phyloP scores from a whole-genome alignment of 2,888 invertebrate species.

The Anagyrus pseudococci region DNA sequence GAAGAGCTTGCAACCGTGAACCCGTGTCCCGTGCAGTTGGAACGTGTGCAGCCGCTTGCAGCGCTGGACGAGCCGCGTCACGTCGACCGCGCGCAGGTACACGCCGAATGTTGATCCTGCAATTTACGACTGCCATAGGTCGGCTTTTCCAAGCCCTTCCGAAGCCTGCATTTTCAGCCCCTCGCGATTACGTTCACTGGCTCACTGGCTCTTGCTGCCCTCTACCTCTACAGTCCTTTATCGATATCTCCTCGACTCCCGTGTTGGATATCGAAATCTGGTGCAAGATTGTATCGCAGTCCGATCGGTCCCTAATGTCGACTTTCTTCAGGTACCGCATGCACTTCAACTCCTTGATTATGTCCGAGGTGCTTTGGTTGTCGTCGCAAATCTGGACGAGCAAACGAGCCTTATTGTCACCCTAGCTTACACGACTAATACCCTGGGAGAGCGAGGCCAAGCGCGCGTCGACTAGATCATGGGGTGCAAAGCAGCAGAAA shows the following conservation, averaged over 20 bases:
- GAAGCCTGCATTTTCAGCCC: too few relatives aligned
- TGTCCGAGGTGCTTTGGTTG: constrained; percentile 40
- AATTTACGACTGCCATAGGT: constrained; percentile 4
- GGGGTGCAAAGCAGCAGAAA: too few relatives aligned
- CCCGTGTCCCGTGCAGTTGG: constrained; percentile 44
- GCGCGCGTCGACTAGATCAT: too few relatives aligned
- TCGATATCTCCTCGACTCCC: constrained; percentile 45
- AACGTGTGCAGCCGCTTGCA: constrained; percentile 51
- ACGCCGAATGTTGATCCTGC: constrained; percentile 6
- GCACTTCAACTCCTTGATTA: constrained; percentile 49
- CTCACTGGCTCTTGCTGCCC: too few relatives aligned
- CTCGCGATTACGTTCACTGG: too few relatives aligned
- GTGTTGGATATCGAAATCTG: constrained; percentile 52
- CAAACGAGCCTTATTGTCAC: too few relatives aligned
- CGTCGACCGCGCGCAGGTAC: constrained; percentile 45
- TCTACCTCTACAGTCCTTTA: too few relatives aligned
- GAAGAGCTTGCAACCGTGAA: constrained; percentile 51
- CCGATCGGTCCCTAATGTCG: constrained; percentile 43
- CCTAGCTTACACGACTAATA: too few relatives aligned
- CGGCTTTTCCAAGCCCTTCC: too few relatives aligned
- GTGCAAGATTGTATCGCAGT: constrained; percentile 50
- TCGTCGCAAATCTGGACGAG: constrained; percentile 46
- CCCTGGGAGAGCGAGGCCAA: too few relatives aligned
- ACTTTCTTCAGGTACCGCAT: constrained; percentile 49
- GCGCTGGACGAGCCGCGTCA: constrained; percentile 50